These are phyloP conservation scores for Sebastes reedi DNA, from an alignment of 2,797 vertebrate species.

Conservation along the genomic window DNA sequence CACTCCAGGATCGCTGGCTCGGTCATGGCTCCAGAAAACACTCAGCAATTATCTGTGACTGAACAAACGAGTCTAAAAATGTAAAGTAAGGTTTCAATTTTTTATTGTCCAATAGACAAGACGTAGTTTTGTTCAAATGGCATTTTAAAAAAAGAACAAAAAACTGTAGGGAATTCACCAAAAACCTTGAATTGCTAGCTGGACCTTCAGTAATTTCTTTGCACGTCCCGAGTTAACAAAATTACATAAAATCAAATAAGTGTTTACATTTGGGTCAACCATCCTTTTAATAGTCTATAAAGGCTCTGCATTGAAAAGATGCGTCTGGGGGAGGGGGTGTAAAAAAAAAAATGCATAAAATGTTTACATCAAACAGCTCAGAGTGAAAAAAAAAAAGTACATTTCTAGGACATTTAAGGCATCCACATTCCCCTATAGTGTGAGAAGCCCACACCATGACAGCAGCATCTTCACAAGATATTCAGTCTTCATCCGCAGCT, in stretches of 20 bases:
- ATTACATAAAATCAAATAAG: slow-evolving; percentile 11
- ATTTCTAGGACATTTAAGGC: slow-evolving; percentile 59
- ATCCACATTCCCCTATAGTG: slow-evolving; percentile 31
- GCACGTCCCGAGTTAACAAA: background rate
- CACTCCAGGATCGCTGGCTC: background rate
- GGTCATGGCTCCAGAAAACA: slow-evolving; percentile 10
- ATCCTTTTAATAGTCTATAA: slow-evolving; percentile 59
- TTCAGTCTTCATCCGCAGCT: slow-evolving; percentile 37
- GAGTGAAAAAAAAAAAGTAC: slow-evolving; percentile 7
- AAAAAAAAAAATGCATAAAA: slow-evolving; percentile 54
- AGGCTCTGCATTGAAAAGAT: slow-evolving; percentile 51
- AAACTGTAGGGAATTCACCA: background rate
- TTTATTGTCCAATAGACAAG: slow-evolving; percentile 81
- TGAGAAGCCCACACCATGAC: slow-evolving; percentile 38
- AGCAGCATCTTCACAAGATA: slow-evolving; percentile 59
- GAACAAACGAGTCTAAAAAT: background rate
- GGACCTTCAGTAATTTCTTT: slow-evolving; percentile 10
- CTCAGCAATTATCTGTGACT: background rate
- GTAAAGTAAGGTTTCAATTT: background rate
- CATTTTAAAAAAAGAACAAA: slow-evolving; percentile 23
- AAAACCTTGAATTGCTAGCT: background rate
- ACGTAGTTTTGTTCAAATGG: slow-evolving; percentile 41
- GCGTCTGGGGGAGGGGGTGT: slow-evolving; percentile 4
- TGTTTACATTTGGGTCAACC: slow-evolving; percentile 21
- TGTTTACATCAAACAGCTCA: slow-evolving; percentile 38